phyloP scores from a whole-genome alignment of 2,797 vertebrate genomes.

The Schizothorax lantsangensis region DNA sequence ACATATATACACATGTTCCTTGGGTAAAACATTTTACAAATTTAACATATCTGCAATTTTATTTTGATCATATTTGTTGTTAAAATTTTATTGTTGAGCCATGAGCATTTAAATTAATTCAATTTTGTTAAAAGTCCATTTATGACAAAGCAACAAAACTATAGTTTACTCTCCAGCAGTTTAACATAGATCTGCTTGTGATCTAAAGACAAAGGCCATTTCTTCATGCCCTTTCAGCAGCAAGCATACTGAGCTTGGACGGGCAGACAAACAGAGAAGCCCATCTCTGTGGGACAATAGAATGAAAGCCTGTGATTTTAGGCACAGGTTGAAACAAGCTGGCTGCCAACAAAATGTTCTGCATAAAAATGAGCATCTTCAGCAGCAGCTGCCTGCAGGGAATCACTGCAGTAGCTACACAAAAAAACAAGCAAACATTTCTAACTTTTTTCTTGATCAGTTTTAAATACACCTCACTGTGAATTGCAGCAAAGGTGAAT shows the following conservation, averaged over 20 bases:
- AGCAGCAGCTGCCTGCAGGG: background rate
- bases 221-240: background rate
- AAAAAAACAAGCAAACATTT: background rate
- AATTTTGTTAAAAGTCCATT: background rate
- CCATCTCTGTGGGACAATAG: constrained; percentile 4
- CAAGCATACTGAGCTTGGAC: background rate
- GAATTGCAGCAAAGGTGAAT: background rate
- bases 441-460: background rate
- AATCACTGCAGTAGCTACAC: background rate
- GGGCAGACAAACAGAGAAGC: background rate
- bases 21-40: background rate
- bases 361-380: constrained; percentile 18
- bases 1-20: no score
- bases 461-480: background rate
- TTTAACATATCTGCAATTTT: background rate
- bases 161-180: background rate
- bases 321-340: constrained; percentile 9
- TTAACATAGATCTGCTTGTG: background rate
- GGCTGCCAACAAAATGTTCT: constrained; percentile 8
- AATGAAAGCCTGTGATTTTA: constrained; percentile 1
- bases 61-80: background rate
- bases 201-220: constrained; percentile 10
- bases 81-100: background rate
- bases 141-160: background rate
- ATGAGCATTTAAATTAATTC: background rate